Evolutionary conservation across 1,140 invertebrate species (phyloP).

Genomic region (Lepidurus arcticus): DNA sequence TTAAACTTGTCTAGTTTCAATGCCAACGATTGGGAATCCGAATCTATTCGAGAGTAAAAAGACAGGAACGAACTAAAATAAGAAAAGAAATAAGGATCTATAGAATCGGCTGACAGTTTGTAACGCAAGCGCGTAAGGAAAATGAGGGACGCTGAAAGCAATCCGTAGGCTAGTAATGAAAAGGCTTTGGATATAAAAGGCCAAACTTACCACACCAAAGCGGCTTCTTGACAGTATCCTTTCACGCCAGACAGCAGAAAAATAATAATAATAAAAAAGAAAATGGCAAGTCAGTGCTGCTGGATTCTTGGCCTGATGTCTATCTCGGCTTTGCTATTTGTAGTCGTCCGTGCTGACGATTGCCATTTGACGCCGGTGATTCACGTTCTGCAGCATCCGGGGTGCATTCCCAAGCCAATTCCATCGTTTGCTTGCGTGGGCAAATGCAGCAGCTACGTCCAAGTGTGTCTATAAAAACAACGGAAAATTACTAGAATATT

Average conservation of each 20-base stretch:
- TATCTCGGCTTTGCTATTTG: background rate
- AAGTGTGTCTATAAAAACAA: slow-evolving; percentile 54
- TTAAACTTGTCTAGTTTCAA: too few species aligned
- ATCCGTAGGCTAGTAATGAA: background rate
- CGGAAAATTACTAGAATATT: background rate
- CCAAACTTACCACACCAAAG: background rate
- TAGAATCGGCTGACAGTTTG: background rate
- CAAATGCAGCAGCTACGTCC: slow-evolving; percentile 82
- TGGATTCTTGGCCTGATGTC: background rate
- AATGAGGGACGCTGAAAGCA: background rate
- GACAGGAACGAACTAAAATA: too few species aligned
- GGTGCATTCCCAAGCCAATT: slow-evolving; percentile 86
- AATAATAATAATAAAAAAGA: background rate
- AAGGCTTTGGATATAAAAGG: slow-evolving; percentile 3
- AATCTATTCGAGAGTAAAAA: too few species aligned
- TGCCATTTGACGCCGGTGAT: slow-evolving; percentile 86
- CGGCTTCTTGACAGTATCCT: background rate
- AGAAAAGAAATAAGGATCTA: too few species aligned
- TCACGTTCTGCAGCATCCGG: slow-evolving; percentile 83
- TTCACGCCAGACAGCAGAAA: background rate
- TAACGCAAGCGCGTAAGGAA: background rate
- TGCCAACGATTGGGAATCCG: too few species aligned
- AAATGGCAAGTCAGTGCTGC: slow-evolving; percentile 8
- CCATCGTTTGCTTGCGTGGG: slow-evolving; percentile 88
- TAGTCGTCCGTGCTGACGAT: slow-evolving; percentile 55